Conservation (phyloP, 2,888 invertebrate species). For the Hyppa rectilinea region DNA sequence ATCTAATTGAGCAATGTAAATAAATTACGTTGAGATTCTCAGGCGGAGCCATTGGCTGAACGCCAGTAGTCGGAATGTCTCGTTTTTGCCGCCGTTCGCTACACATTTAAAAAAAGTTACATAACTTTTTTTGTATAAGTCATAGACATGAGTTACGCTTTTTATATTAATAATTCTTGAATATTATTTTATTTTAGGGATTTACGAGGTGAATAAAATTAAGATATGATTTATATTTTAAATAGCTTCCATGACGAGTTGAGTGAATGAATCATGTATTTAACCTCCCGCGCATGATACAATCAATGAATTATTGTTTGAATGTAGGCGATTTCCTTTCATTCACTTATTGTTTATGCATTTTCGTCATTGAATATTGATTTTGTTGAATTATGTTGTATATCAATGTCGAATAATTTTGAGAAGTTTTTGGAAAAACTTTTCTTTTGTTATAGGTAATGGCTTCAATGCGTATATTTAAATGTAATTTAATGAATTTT, state of each 20-base stretch:
- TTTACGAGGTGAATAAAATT: constrained; percentile 19
- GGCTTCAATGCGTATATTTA: no score
- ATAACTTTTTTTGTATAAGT: constrained; percentile 29
- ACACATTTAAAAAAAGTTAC: constrained; percentile 37
- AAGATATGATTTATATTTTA: constrained; percentile 33
- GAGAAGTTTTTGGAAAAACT: not conserved
- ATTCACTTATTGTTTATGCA: constrained; percentile 6
- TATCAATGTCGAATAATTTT: not conserved
- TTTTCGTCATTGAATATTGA: not conserved
- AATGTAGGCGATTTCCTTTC: constrained; percentile 24
- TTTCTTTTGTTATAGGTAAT: no score
- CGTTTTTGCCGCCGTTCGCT: constrained; percentile 40
- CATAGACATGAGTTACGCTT: constrained; percentile 25
- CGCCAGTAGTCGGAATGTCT: constrained; percentile 51
- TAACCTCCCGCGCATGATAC: not conserved
- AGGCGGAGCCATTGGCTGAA: constrained; percentile 46
- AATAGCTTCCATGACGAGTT: constrained; percentile 21
- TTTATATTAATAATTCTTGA: constrained; percentile 33
- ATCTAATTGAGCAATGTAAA: constrained; percentile 60
- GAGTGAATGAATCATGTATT: constrained; percentile 34
- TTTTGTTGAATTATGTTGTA: not conserved
- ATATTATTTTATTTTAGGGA: constrained; percentile 3
- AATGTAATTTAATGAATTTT: no score
- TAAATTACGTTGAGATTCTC: constrained; percentile 57
- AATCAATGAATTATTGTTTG: constrained; percentile 27